Percentiles rank a stretch among this genome's conserved stretches.
These are phyloP conservation scores for Ornithoptera alexandrae DNA, from an alignment of 2,888 invertebrate genomes.

Conservation along the genomic window DNA sequence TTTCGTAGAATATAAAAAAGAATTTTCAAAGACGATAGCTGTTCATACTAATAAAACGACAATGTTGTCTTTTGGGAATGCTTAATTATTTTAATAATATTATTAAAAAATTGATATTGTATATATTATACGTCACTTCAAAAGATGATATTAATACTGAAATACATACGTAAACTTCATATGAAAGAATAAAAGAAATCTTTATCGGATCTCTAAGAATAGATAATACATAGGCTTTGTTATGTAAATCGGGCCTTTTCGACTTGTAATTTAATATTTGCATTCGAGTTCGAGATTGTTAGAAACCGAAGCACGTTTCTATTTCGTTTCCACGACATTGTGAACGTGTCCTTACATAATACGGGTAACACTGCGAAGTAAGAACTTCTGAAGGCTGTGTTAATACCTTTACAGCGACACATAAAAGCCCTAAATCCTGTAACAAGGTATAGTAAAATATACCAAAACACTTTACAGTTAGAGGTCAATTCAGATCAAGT, in stretches of 20 bases:
- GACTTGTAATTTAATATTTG: constrained; percentile 4
- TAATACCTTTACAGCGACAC: constrained; percentile 20
- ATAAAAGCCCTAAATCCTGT: constrained; percentile 22
- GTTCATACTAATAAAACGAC: too few species aligned
- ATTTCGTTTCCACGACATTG: constrained; percentile 29
- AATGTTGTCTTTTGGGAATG: too few species aligned
- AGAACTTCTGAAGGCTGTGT: constrained; percentile 53
- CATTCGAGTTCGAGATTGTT: background rate
- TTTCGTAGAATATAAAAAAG: too few species aligned
- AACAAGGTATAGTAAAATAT: background rate
- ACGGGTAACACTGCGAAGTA: constrained; percentile 46
- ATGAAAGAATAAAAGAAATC: too few species aligned
- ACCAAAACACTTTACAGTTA: background rate
- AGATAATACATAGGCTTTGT: background rate
- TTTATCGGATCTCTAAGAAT: too few species aligned
- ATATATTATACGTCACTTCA: too few species aligned
- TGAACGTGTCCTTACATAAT: constrained; percentile 41
- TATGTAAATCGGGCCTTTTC: background rate
- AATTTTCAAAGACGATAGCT: too few species aligned
- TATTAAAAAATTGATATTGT: too few species aligned
- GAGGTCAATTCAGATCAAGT: constrained; percentile 5
- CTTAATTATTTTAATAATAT: too few species aligned
- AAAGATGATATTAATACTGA: too few species aligned
- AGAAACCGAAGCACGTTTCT: constrained; percentile 4
- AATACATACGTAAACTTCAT: too few species aligned